Evolutionary conservation across 2,797 vertebrate genomes (phyloP).

Genomic region (Odontamblyopus rebecca): DNA sequence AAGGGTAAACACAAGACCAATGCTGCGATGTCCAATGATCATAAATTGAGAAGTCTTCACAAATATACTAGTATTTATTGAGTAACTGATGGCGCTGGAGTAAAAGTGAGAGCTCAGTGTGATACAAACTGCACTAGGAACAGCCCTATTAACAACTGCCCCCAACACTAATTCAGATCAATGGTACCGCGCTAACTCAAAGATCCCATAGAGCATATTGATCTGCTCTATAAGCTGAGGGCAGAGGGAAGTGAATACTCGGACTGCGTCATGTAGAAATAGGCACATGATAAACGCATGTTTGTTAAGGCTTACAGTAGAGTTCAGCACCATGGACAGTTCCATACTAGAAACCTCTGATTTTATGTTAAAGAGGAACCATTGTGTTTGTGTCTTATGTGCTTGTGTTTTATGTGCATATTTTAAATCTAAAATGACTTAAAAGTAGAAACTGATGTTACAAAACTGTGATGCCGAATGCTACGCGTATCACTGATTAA

Average conservation of each 20-base stretch:
- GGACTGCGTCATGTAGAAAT: slow-evolving; percentile 2
- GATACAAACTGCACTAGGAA: not conserved
- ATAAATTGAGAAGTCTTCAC: slow-evolving; percentile 1
- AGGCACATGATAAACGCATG: not conserved
- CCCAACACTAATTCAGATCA: slow-evolving; percentile 8
- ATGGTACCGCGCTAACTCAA: not conserved
- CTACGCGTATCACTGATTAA: too few species aligned
- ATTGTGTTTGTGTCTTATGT: too few species aligned
- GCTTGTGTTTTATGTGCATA: too few species aligned
- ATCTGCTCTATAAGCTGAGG: not conserved
- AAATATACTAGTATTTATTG: not conserved
- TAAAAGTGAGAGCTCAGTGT: slow-evolving; percentile 1
- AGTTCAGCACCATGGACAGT: slow-evolving; percentile 14
- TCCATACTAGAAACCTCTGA: not conserved
- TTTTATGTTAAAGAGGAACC: too few species aligned
- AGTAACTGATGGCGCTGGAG: not conserved
- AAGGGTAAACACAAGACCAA: not conserved
- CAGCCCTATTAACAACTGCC: not conserved
- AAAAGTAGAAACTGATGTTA: too few species aligned
- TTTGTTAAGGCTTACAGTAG: not conserved
- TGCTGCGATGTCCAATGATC: not conserved
- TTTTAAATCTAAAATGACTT: too few species aligned
- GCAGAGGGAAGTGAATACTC: not conserved
- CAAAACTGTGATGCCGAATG: too few species aligned
- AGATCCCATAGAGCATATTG: slow-evolving; percentile 9